phyloP scores from a whole-genome alignment of 2,797 vertebrate species.

The Aldrovandia affinis region DNA sequence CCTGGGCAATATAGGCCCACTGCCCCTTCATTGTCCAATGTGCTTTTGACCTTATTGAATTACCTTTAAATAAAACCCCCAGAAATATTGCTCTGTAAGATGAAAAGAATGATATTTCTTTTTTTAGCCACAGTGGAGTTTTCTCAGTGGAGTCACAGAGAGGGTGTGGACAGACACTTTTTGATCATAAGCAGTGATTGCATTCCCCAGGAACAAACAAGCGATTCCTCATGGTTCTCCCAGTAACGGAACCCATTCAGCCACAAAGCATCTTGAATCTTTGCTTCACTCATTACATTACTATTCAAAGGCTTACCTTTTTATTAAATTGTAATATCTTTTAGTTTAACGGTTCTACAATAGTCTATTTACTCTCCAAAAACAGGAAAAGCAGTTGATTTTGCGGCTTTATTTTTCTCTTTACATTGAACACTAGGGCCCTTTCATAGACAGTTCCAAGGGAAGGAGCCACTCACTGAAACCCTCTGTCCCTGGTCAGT shows the following conservation, averaged over 20 bases:
- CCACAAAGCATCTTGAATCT: background rate
- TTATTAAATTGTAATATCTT: no score
- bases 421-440: background rate
- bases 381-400: background rate
- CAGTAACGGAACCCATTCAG: background rate
- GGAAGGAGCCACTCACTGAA: background rate
- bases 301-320: no score
- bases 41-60: constrained; percentile 40
- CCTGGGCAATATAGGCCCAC: background rate
- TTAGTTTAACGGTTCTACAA: no score
- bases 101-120: constrained; percentile 22
- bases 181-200: constrained; percentile 24
- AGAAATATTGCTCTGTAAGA: constrained; percentile 29
- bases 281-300: background rate
- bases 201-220: background rate
- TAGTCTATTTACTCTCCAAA: no score
- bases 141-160: background rate
- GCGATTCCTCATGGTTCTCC: constrained; percentile 5
- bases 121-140: background rate
- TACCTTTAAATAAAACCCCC: constrained; percentile 32
- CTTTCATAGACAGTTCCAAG: no score
- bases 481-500: background rate
- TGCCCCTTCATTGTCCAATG: constrained; percentile 4
- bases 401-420: background rate
- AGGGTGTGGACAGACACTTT: constrained; percentile 16